phyloP scores from a whole-genome alignment of 1,140 invertebrate species.

The Aricia agestis region DNA sequence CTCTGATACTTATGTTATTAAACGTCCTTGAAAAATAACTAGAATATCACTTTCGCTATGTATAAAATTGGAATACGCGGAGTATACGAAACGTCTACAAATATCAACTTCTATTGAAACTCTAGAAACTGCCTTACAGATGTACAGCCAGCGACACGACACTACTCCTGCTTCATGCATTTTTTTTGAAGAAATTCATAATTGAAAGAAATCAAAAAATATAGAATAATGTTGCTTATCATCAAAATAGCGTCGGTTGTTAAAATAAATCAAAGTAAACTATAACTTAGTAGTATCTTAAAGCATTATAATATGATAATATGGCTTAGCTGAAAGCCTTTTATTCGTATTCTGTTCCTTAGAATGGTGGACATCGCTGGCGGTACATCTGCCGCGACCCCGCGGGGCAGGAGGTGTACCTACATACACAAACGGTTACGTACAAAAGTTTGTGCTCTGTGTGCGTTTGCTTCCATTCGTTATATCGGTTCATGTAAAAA shows the following conservation, averaged over 20 bases:
- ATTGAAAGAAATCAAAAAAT: neutral
- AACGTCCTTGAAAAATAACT: neutral
- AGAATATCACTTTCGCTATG: neutral
- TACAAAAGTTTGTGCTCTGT: constrained; percentile 50
- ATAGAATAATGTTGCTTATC: too few relatives aligned
- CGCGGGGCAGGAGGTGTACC: constrained; percentile 11
- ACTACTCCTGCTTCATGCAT: neutral
- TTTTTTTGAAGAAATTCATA: neutral
- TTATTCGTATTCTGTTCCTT: too few relatives aligned
- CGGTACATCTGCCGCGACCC: neutral
- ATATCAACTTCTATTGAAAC: neutral
- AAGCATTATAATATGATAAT: too few relatives aligned
- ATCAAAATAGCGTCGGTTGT: too few relatives aligned
- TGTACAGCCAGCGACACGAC: neutral
- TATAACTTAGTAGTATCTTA: too few relatives aligned
- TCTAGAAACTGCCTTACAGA: neutral
- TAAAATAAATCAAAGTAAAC: too few relatives aligned
- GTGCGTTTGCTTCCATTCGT: constrained; percentile 45
- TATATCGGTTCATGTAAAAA: constrained; percentile 37
- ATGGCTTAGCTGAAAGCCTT: too few relatives aligned
- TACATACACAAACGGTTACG: constrained; percentile 18
- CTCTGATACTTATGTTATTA: neutral
- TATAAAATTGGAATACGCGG: constrained; percentile 10
- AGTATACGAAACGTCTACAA: constrained; percentile 12
- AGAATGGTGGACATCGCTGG: neutral